Conservation (phyloP, 2,888 invertebrate species). For the Trissolcus japonicus region DNA sequence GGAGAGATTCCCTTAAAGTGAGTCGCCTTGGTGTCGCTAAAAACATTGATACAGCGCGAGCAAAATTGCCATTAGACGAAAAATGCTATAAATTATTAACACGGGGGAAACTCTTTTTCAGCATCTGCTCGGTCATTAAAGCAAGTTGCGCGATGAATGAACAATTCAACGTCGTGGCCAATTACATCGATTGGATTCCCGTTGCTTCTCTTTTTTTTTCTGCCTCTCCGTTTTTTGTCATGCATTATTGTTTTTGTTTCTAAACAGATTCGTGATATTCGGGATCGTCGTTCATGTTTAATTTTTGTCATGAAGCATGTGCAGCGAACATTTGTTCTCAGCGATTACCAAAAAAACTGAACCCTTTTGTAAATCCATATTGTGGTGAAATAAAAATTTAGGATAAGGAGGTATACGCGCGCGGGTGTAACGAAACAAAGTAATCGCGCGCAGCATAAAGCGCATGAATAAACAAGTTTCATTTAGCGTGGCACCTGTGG, state of each 20-base stretch:
- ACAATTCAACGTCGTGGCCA: slow-evolving; percentile 30
- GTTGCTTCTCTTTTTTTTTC: no score
- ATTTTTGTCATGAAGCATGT: no score
- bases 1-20: slow-evolving; percentile 31
- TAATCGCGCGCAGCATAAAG: slow-evolving; percentile 50
- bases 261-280: no score
- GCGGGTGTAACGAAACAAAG: slow-evolving; percentile 42
- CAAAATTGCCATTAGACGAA: slow-evolving; percentile 31
- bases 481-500: slow-evolving; percentile 53
- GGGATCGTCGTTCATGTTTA: no score
- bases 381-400: slow-evolving; percentile 41
- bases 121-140: slow-evolving; percentile 22
- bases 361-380: slow-evolving; percentile 2
- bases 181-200: slow-evolving; percentile 39
- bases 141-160: slow-evolving; percentile 29
- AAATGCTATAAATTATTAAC: slow-evolving; percentile 30
- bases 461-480: slow-evolving; percentile 55
- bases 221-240: no score
- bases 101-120: slow-evolving; percentile 33
- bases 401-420: slow-evolving; percentile 24
- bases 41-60: slow-evolving; percentile 22
- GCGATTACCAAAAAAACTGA: neutral
- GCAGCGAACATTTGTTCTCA: neutral
- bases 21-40: slow-evolving; percentile 2
- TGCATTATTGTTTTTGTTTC: no score